These are phyloP conservation scores for Dicerorhinus sumatrensis DNA, from an alignment of 2,113 vertebrate genomes.

Conservation along the genomic window DNA sequence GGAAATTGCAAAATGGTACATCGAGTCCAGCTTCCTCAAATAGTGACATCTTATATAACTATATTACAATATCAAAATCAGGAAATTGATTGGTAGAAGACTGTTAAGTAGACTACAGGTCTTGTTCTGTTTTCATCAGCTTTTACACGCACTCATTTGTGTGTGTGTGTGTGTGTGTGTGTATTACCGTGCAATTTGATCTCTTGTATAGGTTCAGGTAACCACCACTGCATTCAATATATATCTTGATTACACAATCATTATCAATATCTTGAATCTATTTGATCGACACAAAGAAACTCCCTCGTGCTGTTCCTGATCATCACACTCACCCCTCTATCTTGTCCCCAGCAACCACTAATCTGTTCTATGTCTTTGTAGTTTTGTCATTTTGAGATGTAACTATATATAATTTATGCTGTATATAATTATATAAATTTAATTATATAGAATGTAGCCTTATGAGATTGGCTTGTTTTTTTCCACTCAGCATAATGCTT, in stretches of 20 bases:
- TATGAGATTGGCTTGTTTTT: background rate
- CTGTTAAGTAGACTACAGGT: background rate
- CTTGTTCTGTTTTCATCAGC: background rate
- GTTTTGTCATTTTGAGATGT: background rate
- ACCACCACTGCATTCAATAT: background rate
- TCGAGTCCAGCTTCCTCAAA: background rate
- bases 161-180: background rate
- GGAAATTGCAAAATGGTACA: background rate
- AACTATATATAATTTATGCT: background rate
- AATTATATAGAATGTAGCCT: background rate
- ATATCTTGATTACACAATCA: background rate
- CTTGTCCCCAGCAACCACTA: background rate
- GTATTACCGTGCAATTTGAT: background rate
- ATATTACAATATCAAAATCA: background rate
- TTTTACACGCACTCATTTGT: background rate
- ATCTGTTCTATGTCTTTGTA: background rate
- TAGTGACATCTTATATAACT: background rate
- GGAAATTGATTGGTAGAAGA: background rate
- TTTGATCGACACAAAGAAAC: background rate
- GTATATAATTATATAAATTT: background rate
- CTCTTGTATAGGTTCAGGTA: background rate
- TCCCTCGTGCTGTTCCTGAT: background rate
- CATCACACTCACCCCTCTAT: no score
- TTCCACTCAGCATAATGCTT: background rate
- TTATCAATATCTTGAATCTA: background rate